Base-by-base conservation (phyloP, 1,140 invertebrate species). In the Macrobrachium rosenbergii region DNA sequence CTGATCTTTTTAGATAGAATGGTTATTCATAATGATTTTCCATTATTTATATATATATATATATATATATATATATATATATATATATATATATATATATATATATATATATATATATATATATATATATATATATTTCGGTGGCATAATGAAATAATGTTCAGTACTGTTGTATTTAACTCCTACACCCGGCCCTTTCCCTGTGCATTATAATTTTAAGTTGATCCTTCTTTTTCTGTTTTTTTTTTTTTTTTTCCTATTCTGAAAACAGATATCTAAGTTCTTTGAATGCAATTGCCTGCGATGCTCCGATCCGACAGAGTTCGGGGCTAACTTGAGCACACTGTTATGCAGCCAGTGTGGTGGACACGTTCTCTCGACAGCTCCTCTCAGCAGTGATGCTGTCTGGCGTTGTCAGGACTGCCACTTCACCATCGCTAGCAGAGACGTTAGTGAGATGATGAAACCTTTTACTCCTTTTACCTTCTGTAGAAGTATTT, bases 331-430 rank as follows among this genome's bases (percentile, higher is more conserved):
- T 21, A 88, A 91, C 83, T 84, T 90, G 69, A 84, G 87, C 60
- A 85, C 89, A 5, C 45, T 90, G n/a, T 28, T 88, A 58, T 90
- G 89, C 67, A 83, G 63, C 14, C 72, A 88, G n/a, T 93, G 93
- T 92, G 90, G 78, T 11, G 83, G 89, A 7, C 59, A 79, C 5
- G 67, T 94, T 72, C 85, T 94, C 60, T 94, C 94, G 10, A 91
- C 92, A 43, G 92, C 94, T 91, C 94, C 95, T 12, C 91, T 95
- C 28, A 92, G 95, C 87, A 92, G 93, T 79, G 90, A 91, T 3
- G 92, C 94, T 10, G 88, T 91, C 5, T 95, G 95, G 95, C 93
- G 93, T 87, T 95, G 95, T 91, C 92, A 94, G 84, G 92, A 93
- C 82, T 95, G 95, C 90, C 92, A 92, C 45, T 92, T 94, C 80